Evolutionary conservation across 2,113 vertebrate species (phyloP).

Genomic region (Lepus europaeus): DNA sequence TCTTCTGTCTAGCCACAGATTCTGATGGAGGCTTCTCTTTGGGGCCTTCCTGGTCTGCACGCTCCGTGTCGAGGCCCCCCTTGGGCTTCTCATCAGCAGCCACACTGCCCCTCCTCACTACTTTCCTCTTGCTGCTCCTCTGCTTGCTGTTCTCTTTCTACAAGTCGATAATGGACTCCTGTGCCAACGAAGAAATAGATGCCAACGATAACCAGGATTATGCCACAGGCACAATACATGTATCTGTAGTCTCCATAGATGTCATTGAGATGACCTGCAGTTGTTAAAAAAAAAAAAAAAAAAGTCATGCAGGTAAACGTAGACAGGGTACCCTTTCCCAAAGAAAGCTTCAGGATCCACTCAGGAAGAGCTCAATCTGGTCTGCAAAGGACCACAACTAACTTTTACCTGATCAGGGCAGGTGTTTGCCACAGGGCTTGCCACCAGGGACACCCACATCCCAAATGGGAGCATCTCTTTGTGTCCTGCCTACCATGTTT

Average conservation of each 20-base stretch:
- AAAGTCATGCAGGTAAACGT: neutral
- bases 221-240: conserved; percentile 95
- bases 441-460: too few relatives aligned
- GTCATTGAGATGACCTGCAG: conserved; percentile 94
- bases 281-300: conserved; percentile 46
- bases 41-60: conserved; percentile 69
- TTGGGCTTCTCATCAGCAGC: conserved; percentile 87
- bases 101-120: conserved; percentile 88
- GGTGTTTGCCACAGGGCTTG: too few relatives aligned
- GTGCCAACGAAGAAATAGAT: conserved; percentile 95
- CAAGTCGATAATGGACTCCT: conserved; percentile 95
- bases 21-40: conserved; percentile 88
- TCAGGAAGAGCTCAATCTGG: neutral
- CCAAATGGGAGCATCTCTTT: too few relatives aligned
- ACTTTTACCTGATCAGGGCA: neutral
- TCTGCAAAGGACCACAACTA: neutral
- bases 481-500: too few relatives aligned
- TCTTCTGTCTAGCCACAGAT: conserved; percentile 28
- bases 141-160: conserved; percentile 93
- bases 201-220: conserved; percentile 92
- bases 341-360: neutral
- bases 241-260: conserved; percentile 95
- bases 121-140: conserved; percentile 88
- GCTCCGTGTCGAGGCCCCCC: conserved; percentile 23
- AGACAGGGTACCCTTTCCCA: conserved; percentile 11